These are phyloP conservation scores for Balearica regulorum DNA, from an alignment of 2,797 vertebrate species.

Conservation along the genomic window DNA sequence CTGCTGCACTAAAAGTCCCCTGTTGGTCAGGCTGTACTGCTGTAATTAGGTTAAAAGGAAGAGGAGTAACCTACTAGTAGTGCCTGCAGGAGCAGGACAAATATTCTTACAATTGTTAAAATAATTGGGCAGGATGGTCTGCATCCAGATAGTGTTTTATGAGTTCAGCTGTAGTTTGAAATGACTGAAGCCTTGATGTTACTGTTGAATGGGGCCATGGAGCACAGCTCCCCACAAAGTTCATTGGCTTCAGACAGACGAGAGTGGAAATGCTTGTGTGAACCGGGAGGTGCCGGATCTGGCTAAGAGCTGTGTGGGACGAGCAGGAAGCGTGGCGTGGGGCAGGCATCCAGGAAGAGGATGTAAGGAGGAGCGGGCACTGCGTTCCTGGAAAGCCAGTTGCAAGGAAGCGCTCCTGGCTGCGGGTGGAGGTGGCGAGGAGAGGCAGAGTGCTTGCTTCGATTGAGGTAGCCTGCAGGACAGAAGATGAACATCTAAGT, in stretches of 20 bases:
- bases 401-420: fast-evolving
- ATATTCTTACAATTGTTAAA: neutral
- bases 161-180: neutral
- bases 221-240: neutral
- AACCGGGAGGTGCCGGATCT: neutral
- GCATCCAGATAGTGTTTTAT: neutral
- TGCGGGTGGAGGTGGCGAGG: fast-evolving
- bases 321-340: neutral
- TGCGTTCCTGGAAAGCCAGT: slow-evolving; percentile 19
- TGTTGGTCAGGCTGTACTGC: neutral
- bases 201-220: fast-evolving
- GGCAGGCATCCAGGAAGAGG: slow-evolving; percentile 4
- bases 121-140: neutral
- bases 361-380: neutral
- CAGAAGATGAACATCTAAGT: neutral
- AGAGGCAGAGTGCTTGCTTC: neutral
- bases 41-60: neutral
- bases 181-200: neutral
- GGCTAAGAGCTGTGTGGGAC: neutral
- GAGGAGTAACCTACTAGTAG: neutral
- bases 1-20: neutral
- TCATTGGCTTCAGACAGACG: neutral
- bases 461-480: neutral
- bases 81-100: neutral
- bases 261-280: neutral